Base-by-base conservation (phyloP, 2,797 vertebrate genomes). In the Atherinosoma microstoma region DNA sequence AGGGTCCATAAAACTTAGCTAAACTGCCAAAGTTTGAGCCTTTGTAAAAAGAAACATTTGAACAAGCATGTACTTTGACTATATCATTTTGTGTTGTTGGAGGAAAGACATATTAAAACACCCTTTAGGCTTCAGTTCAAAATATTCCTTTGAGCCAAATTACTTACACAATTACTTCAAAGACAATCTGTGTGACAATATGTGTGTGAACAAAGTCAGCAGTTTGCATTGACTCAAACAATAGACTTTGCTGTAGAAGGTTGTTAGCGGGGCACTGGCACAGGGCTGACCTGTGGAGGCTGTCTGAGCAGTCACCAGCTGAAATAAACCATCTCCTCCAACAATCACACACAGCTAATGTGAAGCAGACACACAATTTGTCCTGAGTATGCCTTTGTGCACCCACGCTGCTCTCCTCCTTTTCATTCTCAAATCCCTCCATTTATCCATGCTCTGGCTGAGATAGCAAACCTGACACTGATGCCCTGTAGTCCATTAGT, bases 401-500 rank as follows among this genome's bases (percentile, higher is more conserved):
- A 74, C 74, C 87, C 84, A 75, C 83, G 68, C 80, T 88, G 69
- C 85, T 80, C 74, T 80, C 76, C 71, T 85, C 66, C 78, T 73
- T 72, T 76, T 84, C 79, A 77, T 87, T 85, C 87, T 82, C 80
- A 85, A 83, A 86, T 89, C 85, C 80, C 71, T 88, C 76, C 79
- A 86, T 89, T 83, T 73, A 85, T 86, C 77, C 77, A 59, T 2
- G 61, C 76, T 79, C 72, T 59, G 74, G 76, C 78, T 45, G 75
- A 84, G 87, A 90, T 81, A 90, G 86, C 90, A 85, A 88, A 90
- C 84, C 89, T 92, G 92, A 94, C 91, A 92, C 90, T 79, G 91
- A 91, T 91, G 91, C 90, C 90, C 91, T 73, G 75, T 16, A 85
- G 84, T 92, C 92, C 92, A 93, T 94, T 92, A 93, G 83, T 73